Conservation (phyloP, 2,888 invertebrate genomes). For the Anoncus sp. region DNA sequence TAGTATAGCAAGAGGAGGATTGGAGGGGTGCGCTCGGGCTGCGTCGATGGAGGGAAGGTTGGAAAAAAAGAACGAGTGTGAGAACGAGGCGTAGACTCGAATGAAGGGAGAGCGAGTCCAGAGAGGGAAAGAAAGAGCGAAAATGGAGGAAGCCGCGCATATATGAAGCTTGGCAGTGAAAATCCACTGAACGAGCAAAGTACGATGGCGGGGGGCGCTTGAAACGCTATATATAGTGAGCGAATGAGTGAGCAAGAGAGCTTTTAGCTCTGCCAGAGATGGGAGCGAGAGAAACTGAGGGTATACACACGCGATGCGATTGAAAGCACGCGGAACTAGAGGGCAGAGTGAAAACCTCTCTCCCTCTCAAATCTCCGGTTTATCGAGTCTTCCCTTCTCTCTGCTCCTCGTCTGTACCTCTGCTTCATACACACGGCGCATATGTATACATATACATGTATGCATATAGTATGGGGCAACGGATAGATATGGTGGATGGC, state of each 20-base stretch:
- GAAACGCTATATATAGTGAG: slow-evolving; percentile 3
- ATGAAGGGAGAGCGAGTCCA: neutral
- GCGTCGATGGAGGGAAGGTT: slow-evolving; percentile 11
- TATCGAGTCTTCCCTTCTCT: slow-evolving; percentile 40
- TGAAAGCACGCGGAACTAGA: slow-evolving; percentile 6
- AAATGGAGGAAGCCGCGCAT: neutral
- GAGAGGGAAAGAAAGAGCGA: slow-evolving; percentile 21
- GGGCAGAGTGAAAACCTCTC: slow-evolving; percentile 24
- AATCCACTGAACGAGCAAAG: slow-evolving; percentile 20
- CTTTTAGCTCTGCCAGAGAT: neutral
- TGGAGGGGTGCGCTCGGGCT: neutral
- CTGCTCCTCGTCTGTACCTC: neutral
- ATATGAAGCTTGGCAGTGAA: slow-evolving; percentile 24
- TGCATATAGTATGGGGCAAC: too few species aligned
- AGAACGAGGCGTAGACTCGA: slow-evolving; percentile 7
- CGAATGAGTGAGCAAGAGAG: slow-evolving; percentile 11
- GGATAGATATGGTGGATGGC: slow-evolving; percentile 6
- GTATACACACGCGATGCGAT: neutral
- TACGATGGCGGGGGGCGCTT: neutral
- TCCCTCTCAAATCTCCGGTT: slow-evolving; percentile 22
- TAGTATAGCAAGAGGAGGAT: neutral
- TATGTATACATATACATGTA: neutral
- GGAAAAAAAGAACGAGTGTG: slow-evolving; percentile 10
- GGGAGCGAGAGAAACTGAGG: slow-evolving; percentile 14
- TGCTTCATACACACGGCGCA: neutral